Percentiles rank a stretch among this genome's conserved stretches.
phyloP scores from a whole-genome alignment of 2,113 vertebrate genomes.

The Chinchilla lanigera region DNA sequence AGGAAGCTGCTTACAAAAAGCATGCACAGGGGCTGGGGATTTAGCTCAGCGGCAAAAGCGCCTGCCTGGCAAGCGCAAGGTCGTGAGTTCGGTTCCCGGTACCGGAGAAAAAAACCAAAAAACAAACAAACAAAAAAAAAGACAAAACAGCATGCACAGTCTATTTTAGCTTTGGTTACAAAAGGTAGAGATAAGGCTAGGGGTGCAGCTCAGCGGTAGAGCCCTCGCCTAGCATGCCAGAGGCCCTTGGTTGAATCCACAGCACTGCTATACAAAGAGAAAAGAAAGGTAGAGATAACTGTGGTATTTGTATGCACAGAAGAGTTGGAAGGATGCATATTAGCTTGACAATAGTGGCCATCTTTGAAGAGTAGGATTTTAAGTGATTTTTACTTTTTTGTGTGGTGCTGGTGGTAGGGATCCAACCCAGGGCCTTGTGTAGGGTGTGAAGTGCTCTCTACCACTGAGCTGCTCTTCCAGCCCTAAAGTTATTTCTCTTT shows the following conservation, averaged over 20 bases:
- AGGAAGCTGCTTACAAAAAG: not conserved
- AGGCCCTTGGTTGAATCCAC: not conserved
- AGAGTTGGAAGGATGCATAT: not conserved
- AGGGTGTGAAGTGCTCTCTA: not conserved
- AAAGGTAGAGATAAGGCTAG: not conserved
- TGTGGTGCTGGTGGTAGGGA: not conserved
- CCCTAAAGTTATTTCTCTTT: not conserved
- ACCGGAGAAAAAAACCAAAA: too few relatives aligned
- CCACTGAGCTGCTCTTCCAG: not conserved
- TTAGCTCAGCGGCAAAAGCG: too few relatives aligned
- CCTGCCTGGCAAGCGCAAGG: too few relatives aligned
- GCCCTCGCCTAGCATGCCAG: not conserved
- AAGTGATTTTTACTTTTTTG: not conserved
- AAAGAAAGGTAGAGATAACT: not conserved
- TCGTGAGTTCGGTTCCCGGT: too few relatives aligned
- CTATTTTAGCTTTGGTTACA: not conserved
- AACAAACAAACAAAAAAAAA: too few relatives aligned
- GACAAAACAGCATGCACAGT: accelerated
- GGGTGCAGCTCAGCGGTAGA: not conserved
- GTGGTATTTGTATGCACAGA: not conserved
- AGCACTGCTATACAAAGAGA: not conserved
- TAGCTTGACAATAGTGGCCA: not conserved
- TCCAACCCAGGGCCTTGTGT: not conserved
- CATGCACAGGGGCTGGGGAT: too few relatives aligned
- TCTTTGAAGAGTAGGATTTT: not conserved